These are phyloP conservation scores for Aphidoletes aphidimyza DNA, from an alignment of 2,888 invertebrate species.

Conservation along the genomic window DNA sequence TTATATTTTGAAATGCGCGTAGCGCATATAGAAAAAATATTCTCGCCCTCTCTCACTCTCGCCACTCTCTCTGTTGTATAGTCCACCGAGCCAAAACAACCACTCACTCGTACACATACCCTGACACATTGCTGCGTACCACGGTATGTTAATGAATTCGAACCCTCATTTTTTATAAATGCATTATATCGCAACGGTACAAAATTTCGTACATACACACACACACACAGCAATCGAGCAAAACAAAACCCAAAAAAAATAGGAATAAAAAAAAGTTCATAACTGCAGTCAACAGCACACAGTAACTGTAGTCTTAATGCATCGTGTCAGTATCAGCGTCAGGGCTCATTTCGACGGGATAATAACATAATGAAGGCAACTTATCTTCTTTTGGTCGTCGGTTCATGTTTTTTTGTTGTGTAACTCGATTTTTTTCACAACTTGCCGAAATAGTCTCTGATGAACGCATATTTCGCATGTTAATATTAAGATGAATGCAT, in stretches of 20 bases:
- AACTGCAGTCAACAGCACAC: constrained; percentile 17
- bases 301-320: neutral
- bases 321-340: neutral
- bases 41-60: neutral
- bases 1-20: constrained; percentile 52
- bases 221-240: neutral
- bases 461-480: neutral
- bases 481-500: constrained; percentile 11
- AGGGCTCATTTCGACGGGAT: neutral
- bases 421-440: too few species aligned
- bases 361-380: neutral
- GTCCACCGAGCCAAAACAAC: too few species aligned
- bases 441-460: constrained; percentile 21
- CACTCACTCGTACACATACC: neutral
- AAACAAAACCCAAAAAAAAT: neutral
- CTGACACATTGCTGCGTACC: neutral
- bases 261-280: constrained; percentile 26
- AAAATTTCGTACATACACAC: constrained; percentile 41
- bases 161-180: constrained; percentile 54
- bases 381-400: neutral
- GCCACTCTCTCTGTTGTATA: too few species aligned
- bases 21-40: constrained; percentile 7
- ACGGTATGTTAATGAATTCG: constrained; percentile 50
- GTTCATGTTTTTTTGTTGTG: neutral
- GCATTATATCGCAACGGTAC: constrained; percentile 19